A percentile compares a stretch with the other conserved stretches of the same genome.
These are phyloP conservation scores for Limnephilus marmoratus DNA, from an alignment of 2,888 invertebrate genomes.

Conservation along the genomic window DNA sequence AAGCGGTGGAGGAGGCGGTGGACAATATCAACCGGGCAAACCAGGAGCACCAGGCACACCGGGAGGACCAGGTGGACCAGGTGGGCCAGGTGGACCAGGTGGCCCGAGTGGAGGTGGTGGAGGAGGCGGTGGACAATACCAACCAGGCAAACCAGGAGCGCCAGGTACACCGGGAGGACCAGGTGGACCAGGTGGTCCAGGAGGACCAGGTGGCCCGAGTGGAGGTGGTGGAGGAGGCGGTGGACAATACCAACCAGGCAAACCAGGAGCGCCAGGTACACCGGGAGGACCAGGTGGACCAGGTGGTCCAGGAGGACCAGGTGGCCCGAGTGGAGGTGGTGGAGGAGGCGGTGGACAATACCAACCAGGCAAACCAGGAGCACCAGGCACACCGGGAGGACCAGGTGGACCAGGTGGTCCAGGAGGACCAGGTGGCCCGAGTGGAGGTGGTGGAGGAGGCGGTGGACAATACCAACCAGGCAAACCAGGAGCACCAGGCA, in stretches of 20 bases:
- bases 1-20: slow-evolving; percentile 66
- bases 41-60: slow-evolving; percentile 68
- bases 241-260: slow-evolving; percentile 51
- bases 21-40: slow-evolving; percentile 67
- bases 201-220: slow-evolving; percentile 69
- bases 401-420: slow-evolving; percentile 58
- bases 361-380: slow-evolving; percentile 63
- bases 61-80: slow-evolving; percentile 67
- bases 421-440: slow-evolving; percentile 48
- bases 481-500: slow-evolving; percentile 68
- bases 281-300: slow-evolving; percentile 65
- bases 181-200: slow-evolving; percentile 67
- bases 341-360: slow-evolving; percentile 59
- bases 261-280: slow-evolving; percentile 67
- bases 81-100: slow-evolving; percentile 67
- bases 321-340: slow-evolving; percentile 68
- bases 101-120: slow-evolving; percentile 64
- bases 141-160: slow-evolving; percentile 67
- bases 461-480: slow-evolving; percentile 68
- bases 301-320: slow-evolving; percentile 68
- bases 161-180: slow-evolving; percentile 66
- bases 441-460: slow-evolving; percentile 50
- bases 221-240: slow-evolving; percentile 67
- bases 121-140: slow-evolving; percentile 65
- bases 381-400: slow-evolving; percentile 65